Conservation (phyloP, 2,888 invertebrate species). For the Venusia cambrica region DNA sequence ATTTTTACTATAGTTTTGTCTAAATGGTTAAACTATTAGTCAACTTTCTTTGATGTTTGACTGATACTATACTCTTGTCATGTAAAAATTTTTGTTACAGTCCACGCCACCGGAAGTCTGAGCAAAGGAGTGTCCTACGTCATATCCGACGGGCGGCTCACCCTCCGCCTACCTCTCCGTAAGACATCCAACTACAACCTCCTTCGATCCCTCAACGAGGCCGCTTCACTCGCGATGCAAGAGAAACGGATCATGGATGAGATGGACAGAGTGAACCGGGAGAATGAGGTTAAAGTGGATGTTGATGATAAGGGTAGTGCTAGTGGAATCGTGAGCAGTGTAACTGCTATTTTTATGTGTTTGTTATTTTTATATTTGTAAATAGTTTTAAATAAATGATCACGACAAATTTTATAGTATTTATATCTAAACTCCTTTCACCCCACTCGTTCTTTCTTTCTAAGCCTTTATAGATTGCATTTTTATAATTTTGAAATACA, state of each 20-base stretch:
- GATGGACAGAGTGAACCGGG: slow-evolving; percentile 61
- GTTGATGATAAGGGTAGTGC: slow-evolving; percentile 48
- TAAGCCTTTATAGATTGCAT: too few species aligned
- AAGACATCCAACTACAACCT: slow-evolving; percentile 83
- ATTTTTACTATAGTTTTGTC: too few species aligned
- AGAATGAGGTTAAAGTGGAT: slow-evolving; percentile 57
- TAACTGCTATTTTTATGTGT: slow-evolving; percentile 25
- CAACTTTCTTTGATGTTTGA: too few species aligned
- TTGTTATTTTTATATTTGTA: slow-evolving; percentile 21
- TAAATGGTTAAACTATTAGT: too few species aligned
- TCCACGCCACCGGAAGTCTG: slow-evolving; percentile 33
- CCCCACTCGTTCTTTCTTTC: too few species aligned
- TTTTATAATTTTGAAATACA: too few species aligned
- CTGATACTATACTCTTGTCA: not conserved
- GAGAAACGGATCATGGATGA: slow-evolving; percentile 76
- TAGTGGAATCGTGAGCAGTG: slow-evolving; percentile 18
- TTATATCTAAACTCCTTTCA: too few species aligned
- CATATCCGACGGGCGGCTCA: slow-evolving; percentile 47
- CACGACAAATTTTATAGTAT: too few species aligned
- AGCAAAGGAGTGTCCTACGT: slow-evolving; percentile 56
- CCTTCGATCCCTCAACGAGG: slow-evolving; percentile 86
- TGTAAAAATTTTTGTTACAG: slow-evolving; percentile 12
- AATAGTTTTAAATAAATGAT: too few species aligned
- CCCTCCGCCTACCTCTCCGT: slow-evolving; percentile 52
- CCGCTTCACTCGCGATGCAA: slow-evolving; percentile 77